phyloP scores from a whole-genome alignment of 2,888 invertebrate genomes.

The Nebria brevicollis region DNA sequence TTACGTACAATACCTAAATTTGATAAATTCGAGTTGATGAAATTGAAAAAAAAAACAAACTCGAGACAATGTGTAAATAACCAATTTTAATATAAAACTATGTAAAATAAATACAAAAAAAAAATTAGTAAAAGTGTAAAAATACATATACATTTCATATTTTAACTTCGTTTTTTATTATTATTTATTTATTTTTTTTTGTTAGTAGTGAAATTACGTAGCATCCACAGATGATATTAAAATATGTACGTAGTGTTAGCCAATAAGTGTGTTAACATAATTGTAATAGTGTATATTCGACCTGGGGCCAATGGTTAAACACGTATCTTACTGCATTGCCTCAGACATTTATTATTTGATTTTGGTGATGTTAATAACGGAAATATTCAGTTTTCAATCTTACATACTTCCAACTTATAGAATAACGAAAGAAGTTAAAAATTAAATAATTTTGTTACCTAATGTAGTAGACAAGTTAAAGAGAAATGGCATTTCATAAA shows the following conservation, averaged over 20 bases:
- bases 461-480: constrained; percentile 30
- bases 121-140: constrained; percentile 32
- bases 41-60: not conserved
- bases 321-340: constrained; percentile 58
- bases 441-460: constrained; percentile 38
- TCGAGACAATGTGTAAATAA: constrained; percentile 36
- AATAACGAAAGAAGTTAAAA: constrained; percentile 3
- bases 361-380: not conserved
- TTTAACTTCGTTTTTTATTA: constrained; percentile 29
- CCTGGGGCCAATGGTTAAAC: constrained; percentile 61
- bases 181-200: constrained; percentile 38
- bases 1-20: constrained; percentile 37
- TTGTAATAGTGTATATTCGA: constrained; percentile 50
- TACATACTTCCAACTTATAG: constrained; percentile 30
- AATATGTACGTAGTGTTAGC: constrained; percentile 37
- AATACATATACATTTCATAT: constrained; percentile 28
- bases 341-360: constrained; percentile 21
- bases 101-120: constrained; percentile 29
- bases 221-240: constrained; percentile 39
- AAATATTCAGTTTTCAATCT: constrained; percentile 2
- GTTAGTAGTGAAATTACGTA: constrained; percentile 40
- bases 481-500: constrained; percentile 32
- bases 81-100: constrained; percentile 35
- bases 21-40: constrained; percentile 25
- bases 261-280: constrained; percentile 43